phyloP scores from a whole-genome alignment of 2,888 invertebrate genomes.

The Euphydryas editha region DNA sequence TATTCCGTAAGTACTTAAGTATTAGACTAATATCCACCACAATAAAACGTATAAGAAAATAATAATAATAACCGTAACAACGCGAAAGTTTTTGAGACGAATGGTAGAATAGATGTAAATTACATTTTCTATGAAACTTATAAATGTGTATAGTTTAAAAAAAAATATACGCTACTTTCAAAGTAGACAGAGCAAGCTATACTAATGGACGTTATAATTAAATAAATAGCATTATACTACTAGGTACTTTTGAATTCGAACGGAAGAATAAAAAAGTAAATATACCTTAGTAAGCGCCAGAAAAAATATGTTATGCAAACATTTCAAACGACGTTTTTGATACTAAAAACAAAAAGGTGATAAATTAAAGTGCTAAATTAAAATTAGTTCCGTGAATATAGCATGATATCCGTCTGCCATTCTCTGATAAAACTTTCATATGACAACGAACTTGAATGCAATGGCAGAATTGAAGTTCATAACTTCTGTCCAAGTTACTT shows the following conservation, averaged over 20 bases:
- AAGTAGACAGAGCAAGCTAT: no score
- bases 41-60: not conserved
- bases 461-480: conserved; percentile 27
- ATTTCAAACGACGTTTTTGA: no score
- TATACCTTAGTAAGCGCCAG: not conserved
- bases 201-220: no score
- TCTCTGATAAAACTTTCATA: conserved; percentile 36
- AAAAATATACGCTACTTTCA: no score
- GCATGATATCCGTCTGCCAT: conserved; percentile 31
- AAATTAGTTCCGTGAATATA: conserved; percentile 16
- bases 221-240: no score
- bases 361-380: not conserved
- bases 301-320: not conserved
- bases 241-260: no score
- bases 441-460: conserved; percentile 34
- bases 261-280: no score
- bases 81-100: no score
- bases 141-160: no score
- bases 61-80: no score
- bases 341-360: not conserved
- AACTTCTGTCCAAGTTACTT: conserved; percentile 30
- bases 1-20: not conserved
- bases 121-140: no score
- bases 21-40: not conserved
- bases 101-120: no score